These are phyloP conservation scores for Cataglyphis altisquamis DNA, from an alignment of 2,888 invertebrate species.

Conservation along the genomic window DNA sequence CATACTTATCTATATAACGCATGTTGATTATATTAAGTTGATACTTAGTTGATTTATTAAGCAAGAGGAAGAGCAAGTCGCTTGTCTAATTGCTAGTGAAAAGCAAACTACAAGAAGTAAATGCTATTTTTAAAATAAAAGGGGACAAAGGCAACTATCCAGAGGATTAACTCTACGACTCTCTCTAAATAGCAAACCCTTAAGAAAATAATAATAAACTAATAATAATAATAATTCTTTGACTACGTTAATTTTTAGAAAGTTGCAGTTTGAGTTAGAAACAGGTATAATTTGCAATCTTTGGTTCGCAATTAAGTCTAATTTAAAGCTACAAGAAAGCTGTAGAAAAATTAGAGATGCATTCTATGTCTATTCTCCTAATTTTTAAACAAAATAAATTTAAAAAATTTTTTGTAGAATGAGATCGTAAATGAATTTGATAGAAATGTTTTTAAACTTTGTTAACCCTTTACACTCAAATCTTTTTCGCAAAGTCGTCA, in stretches of 20 bases:
- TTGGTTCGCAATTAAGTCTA: conserved; percentile 8
- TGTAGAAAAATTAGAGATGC: not conserved
- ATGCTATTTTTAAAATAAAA: not conserved
- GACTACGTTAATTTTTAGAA: not conserved
- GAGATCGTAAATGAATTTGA: not conserved
- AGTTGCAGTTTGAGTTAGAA: not conserved
- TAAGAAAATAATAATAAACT: not conserved
- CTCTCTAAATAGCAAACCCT: not conserved
- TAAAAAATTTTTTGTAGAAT: not conserved
- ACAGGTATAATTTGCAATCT: not conserved
- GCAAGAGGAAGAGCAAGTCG: not conserved
- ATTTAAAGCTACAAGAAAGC: not conserved
- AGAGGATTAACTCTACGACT: not conserved
- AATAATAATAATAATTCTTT: not conserved
- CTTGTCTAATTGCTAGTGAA: not conserved
- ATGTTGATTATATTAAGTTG: not conserved
- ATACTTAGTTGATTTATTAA: not conserved
- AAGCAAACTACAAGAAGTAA: conserved; percentile 9
- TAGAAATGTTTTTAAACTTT: not conserved
- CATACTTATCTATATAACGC: not conserved
- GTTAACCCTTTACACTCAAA: not conserved
- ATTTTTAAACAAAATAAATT: not conserved
- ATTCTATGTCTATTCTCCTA: not conserved
- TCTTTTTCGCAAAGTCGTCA: not conserved
- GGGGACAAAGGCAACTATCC: not conserved